Conservation (phyloP, 2,797 vertebrate genomes). For the Sebastes taczanowskii region DNA sequence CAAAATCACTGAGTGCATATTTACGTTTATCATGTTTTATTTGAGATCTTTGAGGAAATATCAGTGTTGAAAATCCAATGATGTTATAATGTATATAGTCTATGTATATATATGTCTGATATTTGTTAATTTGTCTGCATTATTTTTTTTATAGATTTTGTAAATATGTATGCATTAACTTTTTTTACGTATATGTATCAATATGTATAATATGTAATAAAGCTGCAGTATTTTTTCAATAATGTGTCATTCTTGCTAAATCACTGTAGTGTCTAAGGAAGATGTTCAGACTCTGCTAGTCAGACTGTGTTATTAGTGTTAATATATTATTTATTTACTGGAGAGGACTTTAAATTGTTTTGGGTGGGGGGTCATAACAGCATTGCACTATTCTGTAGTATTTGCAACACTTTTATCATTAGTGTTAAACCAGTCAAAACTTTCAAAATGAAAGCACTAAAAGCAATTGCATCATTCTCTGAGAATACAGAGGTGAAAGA, state of each 20-base stretch:
- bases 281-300: neutral
- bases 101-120: neutral
- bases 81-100: neutral
- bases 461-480: neutral
- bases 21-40: neutral
- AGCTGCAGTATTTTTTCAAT: neutral
- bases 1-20: neutral
- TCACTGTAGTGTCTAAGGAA: neutral
- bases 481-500: neutral
- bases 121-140: neutral
- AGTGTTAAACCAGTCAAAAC: neutral
- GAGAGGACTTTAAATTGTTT: neutral
- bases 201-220: neutral
- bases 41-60: neutral
- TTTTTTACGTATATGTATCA: neutral
- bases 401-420: neutral
- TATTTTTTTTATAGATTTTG: neutral
- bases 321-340: slow-evolving; percentile 46
- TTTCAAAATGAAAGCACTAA: slow-evolving; percentile 19
- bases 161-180: neutral
- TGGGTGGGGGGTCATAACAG: neutral
- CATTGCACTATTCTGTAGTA: neutral
- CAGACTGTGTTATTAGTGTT: neutral
- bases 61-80: neutral
- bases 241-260: neutral